These are phyloP conservation scores for Cranoglanis bouderius DNA, from an alignment of 2,113 vertebrate genomes.

Conservation along the genomic window DNA sequence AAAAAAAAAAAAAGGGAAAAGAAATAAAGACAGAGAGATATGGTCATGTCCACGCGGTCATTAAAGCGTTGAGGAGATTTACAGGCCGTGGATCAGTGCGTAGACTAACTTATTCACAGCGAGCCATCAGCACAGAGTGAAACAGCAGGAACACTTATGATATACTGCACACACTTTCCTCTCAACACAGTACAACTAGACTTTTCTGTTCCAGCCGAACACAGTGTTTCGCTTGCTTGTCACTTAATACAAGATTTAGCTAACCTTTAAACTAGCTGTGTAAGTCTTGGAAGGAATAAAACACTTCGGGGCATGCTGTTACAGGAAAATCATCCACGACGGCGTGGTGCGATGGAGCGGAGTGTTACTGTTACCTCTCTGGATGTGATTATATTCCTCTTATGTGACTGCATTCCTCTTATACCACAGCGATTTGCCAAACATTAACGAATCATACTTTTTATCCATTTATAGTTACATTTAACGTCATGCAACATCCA, in stretches of 20 bases:
- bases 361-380: neutral
- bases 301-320: neutral
- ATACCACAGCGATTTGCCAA: neutral
- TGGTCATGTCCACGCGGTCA: constrained; percentile 35
- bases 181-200: neutral
- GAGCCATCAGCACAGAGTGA: constrained; percentile 40
- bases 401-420: too few species aligned
- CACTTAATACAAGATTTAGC: constrained; percentile 3
- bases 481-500: neutral
- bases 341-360: neutral
- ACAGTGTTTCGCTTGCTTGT: neutral
- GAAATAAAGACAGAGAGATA: constrained; percentile 22
- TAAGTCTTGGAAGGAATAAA: neutral
- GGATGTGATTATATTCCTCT: neutral
- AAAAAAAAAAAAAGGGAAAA: neutral
- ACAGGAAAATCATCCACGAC: neutral
- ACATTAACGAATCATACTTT: neutral
- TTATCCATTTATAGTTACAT: neutral
- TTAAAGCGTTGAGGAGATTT: constrained; percentile 51
- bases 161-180: constrained; percentile 35
- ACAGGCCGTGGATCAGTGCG: constrained; percentile 46
- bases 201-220: neutral
- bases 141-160: constrained; percentile 35
- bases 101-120: constrained; percentile 48
- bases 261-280: constrained; percentile 5